These are phyloP conservation scores for Melitaea cinxia DNA, from an alignment of 1,140 invertebrate genomes.

Conservation along the genomic window DNA sequence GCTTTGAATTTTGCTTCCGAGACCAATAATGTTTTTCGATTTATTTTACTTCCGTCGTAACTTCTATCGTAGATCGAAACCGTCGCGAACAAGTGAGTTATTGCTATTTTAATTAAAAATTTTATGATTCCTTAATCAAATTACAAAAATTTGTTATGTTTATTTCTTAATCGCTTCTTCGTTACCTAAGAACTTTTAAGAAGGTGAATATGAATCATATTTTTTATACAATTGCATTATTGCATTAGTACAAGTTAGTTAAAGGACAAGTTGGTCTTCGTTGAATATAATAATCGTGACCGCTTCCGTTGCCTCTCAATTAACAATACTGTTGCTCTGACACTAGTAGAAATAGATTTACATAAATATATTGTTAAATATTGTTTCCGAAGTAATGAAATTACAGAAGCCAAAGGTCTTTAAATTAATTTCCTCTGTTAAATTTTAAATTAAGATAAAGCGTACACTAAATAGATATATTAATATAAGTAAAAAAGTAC, in stretches of 20 bases:
- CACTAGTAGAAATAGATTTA: too few relatives aligned
- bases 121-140: neutral
- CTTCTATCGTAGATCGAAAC: neutral
- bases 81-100: neutral
- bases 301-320: too few relatives aligned
- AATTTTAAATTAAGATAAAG: slow-evolving; percentile 26
- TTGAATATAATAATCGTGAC: too few relatives aligned
- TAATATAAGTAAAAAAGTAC: slow-evolving; percentile 10
- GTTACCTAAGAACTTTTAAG: too few relatives aligned
- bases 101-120: neutral
- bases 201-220: too few relatives aligned
- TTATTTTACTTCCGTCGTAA: slow-evolving; percentile 1
- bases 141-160: neutral
- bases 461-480: slow-evolving; percentile 7
- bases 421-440: slow-evolving; percentile 25
- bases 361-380: too few relatives aligned
- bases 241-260: too few relatives aligned
- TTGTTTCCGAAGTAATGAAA: neutral
- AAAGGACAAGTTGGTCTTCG: too few relatives aligned
- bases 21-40: slow-evolving; percentile 5
- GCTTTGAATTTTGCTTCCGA: slow-evolving; percentile 25
- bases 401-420: neutral
- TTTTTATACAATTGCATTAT: too few relatives aligned
- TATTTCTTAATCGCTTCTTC: too few relatives aligned
- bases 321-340: too few relatives aligned